These are phyloP conservation scores for Tenualosa ilisha DNA, from an alignment of 2,797 vertebrate species.

Conservation along the genomic window DNA sequence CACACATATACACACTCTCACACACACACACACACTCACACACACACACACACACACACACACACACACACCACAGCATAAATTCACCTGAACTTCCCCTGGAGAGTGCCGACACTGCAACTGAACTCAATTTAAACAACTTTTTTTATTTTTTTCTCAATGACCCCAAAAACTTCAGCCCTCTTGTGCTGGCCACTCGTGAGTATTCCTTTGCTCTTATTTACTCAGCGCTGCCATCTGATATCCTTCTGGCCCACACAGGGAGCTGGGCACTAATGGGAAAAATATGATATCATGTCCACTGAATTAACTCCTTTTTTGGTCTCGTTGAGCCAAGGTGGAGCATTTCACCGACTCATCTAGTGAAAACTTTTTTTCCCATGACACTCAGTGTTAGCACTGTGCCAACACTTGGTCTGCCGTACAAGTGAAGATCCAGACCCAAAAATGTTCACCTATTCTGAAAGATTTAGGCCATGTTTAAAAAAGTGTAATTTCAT, in stretches of 20 bases:
- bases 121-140: slow-evolving; percentile 29
- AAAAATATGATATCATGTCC: slow-evolving; percentile 34
- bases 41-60: slow-evolving; percentile 9
- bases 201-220: slow-evolving; percentile 37
- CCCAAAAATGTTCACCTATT: background rate
- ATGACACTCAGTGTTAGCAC: background rate
- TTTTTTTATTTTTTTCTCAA: background rate
- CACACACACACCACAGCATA: slow-evolving; percentile 15
- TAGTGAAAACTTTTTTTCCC: background rate
- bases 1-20: background rate
- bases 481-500: background rate
- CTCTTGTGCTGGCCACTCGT: slow-evolving; percentile 24
- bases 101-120: slow-evolving; percentile 23
- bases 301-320: slow-evolving; percentile 19
- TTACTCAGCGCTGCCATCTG: slow-evolving; percentile 48
- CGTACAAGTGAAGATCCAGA: background rate
- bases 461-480: background rate
- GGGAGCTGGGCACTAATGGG: slow-evolving; percentile 27
- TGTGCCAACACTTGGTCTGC: background rate
- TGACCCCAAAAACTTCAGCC: slow-evolving; percentile 25
- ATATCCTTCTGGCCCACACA: slow-evolving; percentile 40
- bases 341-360: background rate
- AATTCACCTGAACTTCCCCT: slow-evolving; percentile 24
- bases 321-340: background rate
- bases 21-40: slow-evolving; percentile 13